These are phyloP conservation scores for Sardina pilchardus DNA, from an alignment of 2,113 vertebrate species.

Conservation along the genomic window DNA sequence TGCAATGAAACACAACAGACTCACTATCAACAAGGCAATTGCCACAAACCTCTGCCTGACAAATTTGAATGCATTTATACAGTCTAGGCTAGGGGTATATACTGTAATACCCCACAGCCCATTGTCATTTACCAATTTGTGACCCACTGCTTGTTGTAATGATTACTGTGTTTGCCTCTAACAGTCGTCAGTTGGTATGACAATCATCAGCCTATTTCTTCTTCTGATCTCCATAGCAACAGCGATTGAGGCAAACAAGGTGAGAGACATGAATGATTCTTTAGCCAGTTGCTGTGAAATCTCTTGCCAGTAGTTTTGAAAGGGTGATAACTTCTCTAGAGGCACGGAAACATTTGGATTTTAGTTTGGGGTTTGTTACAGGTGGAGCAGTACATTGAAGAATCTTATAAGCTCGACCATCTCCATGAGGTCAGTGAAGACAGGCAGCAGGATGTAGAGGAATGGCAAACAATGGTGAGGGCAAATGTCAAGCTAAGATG, in stretches of 20 bases:
- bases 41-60: no score
- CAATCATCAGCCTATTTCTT: not conserved
- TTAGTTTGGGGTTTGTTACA: not conserved
- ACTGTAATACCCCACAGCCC: no score
- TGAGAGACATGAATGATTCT: not conserved
- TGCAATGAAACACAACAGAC: no score
- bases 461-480: slow-evolving; percentile 13
- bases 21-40: no score
- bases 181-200: not conserved
- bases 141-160: not conserved
- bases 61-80: no score
- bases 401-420: not conserved
- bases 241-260: slow-evolving; percentile 1
- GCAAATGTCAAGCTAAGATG: not conserved
- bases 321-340: not conserved
- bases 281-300: not conserved
- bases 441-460: slow-evolving; percentile 5
- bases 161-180: not conserved
- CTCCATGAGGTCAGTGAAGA: slow-evolving; percentile 8
- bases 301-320: not conserved
- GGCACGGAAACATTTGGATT: not conserved
- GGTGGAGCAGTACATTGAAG: slow-evolving; percentile 4
- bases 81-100: no score
- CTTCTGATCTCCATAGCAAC: slow-evolving; percentile 15
- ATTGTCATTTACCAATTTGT: not conserved